phyloP scores from a whole-genome alignment of 2,797 vertebrate genomes.

The Leptodactylus fallax region DNA sequence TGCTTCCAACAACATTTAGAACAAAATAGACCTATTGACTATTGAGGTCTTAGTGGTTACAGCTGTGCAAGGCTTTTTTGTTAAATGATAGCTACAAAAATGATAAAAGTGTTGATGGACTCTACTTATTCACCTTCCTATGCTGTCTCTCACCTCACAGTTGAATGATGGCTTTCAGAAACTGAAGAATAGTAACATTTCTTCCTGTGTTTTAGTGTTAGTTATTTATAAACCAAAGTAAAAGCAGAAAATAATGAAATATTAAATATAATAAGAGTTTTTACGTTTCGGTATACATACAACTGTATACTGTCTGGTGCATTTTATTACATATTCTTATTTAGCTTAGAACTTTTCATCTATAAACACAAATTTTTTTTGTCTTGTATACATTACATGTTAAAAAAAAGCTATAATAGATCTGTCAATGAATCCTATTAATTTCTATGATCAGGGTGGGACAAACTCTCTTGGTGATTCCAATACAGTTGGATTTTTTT shows the following conservation, averaged over 20 bases:
- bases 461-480: too few relatives aligned
- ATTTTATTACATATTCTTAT: neutral
- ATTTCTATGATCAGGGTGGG: too few relatives aligned
- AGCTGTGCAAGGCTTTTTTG: slow-evolving; percentile 51
- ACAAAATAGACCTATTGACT: slow-evolving; percentile 58
- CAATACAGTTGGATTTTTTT: too few relatives aligned
- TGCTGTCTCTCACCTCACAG: slow-evolving; percentile 17
- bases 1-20: neutral
- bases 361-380: too few relatives aligned
- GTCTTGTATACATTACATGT: too few relatives aligned
- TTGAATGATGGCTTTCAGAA: slow-evolving; percentile 21
- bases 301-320: neutral
- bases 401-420: too few relatives aligned
- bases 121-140: slow-evolving; percentile 41
- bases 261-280: neutral
- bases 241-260: neutral
- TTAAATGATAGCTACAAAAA: slow-evolving; percentile 57
- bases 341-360: neutral
- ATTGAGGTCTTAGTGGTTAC: slow-evolving; percentile 54
- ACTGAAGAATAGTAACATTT: neutral
- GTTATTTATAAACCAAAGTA: neutral
- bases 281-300: neutral
- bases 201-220: neutral
- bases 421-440: too few relatives aligned
- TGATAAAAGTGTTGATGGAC: slow-evolving; percentile 55